Evolutionary conservation across 2,888 invertebrate genomes (phyloP).

Genomic region (Philhelius pedissequus): DNA sequence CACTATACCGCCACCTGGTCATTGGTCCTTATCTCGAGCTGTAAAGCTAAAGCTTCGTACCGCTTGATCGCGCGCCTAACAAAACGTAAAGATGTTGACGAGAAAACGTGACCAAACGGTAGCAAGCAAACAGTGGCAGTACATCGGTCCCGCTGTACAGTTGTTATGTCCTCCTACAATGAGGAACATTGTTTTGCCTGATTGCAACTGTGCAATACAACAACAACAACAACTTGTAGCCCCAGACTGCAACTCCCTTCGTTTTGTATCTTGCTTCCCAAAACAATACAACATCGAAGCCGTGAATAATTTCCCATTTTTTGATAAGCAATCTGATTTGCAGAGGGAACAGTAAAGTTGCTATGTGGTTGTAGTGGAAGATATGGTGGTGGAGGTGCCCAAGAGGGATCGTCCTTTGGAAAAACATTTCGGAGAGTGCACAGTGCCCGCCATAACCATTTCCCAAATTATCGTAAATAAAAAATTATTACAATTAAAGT

Average conservation of each 20-base stretch:
- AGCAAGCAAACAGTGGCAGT: slow-evolving; percentile 64
- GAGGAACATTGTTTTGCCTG: slow-evolving; percentile 60
- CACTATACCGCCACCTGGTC: slow-evolving; percentile 62
- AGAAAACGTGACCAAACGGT: slow-evolving; percentile 69
- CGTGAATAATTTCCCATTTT: slow-evolving; percentile 67
- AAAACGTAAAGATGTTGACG: slow-evolving; percentile 66
- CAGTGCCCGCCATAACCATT: slow-evolving; percentile 57
- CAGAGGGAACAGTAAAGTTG: neutral
- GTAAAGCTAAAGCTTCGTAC: slow-evolving; percentile 27
- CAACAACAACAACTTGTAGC: neutral
- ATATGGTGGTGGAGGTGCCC: neutral
- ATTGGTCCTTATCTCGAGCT: slow-evolving; percentile 53
- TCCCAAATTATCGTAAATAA: slow-evolving; percentile 67
- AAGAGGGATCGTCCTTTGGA: neutral
- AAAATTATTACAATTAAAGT: slow-evolving; percentile 69
- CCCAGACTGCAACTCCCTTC: neutral
- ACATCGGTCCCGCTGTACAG: slow-evolving; percentile 54
- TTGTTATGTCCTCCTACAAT: slow-evolving; percentile 54
- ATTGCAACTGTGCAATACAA: slow-evolving; percentile 57
- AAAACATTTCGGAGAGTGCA: neutral
- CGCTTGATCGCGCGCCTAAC: slow-evolving; percentile 67
- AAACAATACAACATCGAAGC: slow-evolving; percentile 40
- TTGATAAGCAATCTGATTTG: slow-evolving; percentile 62
- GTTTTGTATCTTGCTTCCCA: neutral
- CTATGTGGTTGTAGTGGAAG: neutral